Base-by-base conservation (phyloP, 2,113 vertebrate genomes). In the Lichenostomus cassidix region DNA sequence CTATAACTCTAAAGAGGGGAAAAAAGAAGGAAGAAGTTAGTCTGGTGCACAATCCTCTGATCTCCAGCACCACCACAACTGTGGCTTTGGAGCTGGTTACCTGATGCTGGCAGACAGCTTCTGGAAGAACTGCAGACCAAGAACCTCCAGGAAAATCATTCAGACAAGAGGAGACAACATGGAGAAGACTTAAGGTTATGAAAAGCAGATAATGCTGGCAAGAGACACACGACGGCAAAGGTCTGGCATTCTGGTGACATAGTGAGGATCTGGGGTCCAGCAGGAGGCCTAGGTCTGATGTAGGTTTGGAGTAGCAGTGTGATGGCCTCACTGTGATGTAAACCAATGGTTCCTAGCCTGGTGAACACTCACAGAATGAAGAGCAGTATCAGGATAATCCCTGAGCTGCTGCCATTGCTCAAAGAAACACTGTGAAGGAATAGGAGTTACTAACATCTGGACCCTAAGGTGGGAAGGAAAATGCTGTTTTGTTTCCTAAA, bases 181-280 rank as follows among this genome's bases (percentile, higher is more conserved):
- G 5, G 55, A 58, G 19, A 74, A 80, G 37, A 35, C 15, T 42
- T 55, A 25, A 56, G 21, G 50, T 56, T 69, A 15, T 5, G 12
- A 62, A 42, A 3, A 69, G 55, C 21, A 37, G 24, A 10, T 35
- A 59, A 39, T 2, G 9, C 50, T 69, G 25, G 12, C 29, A 44
- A 50, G 56, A 74, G 39, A 25, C 44, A 37, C 28, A 50, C 0
- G 0, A 52, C 2, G 14, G 58, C 41, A 53, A 58, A 75, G 41
- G n/a, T 52, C 62, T 75, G 50, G 56, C 27, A 47, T 27, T 35
- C 15, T 1, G 1, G 42, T 50, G 18, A 23, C 22, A 52, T 1
- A 3, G 23, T 3, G 44, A 52, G 53, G 42, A 31, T 8, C 5
- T 21, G 19, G 31, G 14, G 24, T 42, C 39, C 19, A 68, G 25